These are phyloP conservation scores for Aporophyla nigra DNA, from an alignment of 2,888 invertebrate genomes.

Conservation along the genomic window DNA sequence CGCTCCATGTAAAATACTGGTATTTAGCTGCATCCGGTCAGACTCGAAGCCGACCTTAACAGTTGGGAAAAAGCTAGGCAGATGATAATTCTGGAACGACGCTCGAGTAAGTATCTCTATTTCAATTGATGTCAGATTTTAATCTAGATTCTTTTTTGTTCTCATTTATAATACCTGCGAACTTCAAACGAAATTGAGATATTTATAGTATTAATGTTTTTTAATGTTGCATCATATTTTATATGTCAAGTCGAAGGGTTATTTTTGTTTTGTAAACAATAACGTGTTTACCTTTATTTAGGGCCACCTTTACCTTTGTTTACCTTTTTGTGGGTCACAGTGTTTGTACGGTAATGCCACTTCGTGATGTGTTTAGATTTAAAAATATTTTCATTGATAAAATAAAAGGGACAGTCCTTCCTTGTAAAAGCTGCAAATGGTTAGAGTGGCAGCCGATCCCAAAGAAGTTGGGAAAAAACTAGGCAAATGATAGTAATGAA, in stretches of 20 bases:
- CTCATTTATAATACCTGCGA: not conserved
- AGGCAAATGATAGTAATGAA: not conserved
- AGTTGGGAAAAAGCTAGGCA: no score
- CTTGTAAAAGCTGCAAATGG: no score
- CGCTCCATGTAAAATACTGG: no score
- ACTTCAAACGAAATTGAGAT: not conserved
- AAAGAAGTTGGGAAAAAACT: no score
- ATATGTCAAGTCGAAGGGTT: slow-evolving; percentile 35
- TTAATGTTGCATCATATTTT: slow-evolving; percentile 28
- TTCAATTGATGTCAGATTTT: not conserved
- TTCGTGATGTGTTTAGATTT: slow-evolving; percentile 4
- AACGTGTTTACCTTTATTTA: slow-evolving; percentile 31
- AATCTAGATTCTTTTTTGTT: slow-evolving; percentile 4
- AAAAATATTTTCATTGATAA: slow-evolving; percentile 23
- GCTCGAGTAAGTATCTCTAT: not conserved
- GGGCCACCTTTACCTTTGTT: slow-evolving; percentile 26
- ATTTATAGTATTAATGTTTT: slow-evolving; percentile 5
- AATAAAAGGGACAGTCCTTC: no score
- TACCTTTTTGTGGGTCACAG: slow-evolving; percentile 45
- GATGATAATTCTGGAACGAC: not conserved
- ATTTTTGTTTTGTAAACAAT: slow-evolving; percentile 42
- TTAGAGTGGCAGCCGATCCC: no score
- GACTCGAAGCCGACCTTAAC: no score
- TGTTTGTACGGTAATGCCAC: slow-evolving; percentile 26
- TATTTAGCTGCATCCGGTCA: no score